Base-by-base conservation (phyloP, 2,797 vertebrate species). In the Propithecus perrieri region DNA sequence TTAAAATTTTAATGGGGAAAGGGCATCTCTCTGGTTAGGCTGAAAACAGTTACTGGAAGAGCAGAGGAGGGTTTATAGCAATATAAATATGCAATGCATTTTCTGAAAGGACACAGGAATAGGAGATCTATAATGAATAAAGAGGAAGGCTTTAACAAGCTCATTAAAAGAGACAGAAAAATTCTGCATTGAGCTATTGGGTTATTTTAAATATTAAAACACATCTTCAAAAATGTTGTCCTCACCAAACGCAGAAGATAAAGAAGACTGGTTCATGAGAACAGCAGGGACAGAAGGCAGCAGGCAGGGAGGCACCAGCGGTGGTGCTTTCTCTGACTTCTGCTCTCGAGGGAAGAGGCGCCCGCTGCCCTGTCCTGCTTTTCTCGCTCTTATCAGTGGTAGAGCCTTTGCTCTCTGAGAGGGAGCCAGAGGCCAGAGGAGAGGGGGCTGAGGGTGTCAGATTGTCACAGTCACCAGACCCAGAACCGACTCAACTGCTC, bases 111-210 rank as follows among this genome's bases (percentile, higher is more conserved):
- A 41, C 43, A 84, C 28, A 79, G 67, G 38, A 38, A 76, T 1
- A 30, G 57, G 80, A 83, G 50, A 71, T 75, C 72, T 69, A 35
- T 41, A 91, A 83, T 63, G 97, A 92, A 88, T 85, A 78, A 95
- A n/a, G 71, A 96, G 46, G 96, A 85, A 83, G 93, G 97, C 88
- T 78, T 86, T 91, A 95, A 97, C 71, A 94, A 92, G 69, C 86
- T 96, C 97, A 88, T 96, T 96, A 85, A 93, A 96, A 96, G 74
- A 33, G 74, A 48, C 38, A 83, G 92, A 89, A 74, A 79, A 46
- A 5, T 0, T 30, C 57, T 59, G 84, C 85, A 20, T 79, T 35
- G 78, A 97, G 89, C 87, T 75, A 80, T 33, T 28, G 30, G 85
- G 86, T 85, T 89, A 88, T 89, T 78, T 97, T 95, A 91, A 93